Evolutionary conservation across 2,113 vertebrate species (phyloP).

Genomic region (Bettongia penicillata): DNA sequence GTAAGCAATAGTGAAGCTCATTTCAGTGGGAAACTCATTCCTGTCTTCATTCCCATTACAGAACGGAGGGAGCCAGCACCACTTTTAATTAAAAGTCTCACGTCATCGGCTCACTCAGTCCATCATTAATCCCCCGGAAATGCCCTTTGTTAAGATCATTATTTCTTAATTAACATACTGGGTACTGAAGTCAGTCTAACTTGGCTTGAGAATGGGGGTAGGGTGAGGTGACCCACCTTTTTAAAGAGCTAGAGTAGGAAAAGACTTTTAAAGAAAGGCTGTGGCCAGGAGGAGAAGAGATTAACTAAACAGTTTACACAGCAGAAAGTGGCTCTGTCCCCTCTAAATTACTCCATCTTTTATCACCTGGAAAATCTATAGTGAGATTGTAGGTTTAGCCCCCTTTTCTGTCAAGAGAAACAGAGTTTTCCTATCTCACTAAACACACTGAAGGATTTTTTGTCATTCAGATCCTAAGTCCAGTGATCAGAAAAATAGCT

Average conservation of each 20-base stretch:
- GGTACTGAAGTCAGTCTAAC: conserved; percentile 24
- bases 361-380: conserved; percentile 16
- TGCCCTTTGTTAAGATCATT: conserved; percentile 54
- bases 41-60: conserved; percentile 59
- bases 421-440: background rate
- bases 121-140: conserved; percentile 64
- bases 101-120: conserved; percentile 46
- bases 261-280: background rate
- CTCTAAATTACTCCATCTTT: background rate
- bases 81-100: conserved; percentile 76
- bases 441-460: background rate
- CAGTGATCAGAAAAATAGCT: background rate
- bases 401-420: conserved; percentile 28
- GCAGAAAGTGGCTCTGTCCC: background rate
- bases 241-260: conserved; percentile 24
- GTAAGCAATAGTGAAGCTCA: conserved; percentile 46
- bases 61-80: conserved; percentile 57
- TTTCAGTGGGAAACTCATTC: conserved; percentile 58
- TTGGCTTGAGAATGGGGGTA: conserved; percentile 30
- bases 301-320: conserved; percentile 14
- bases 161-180: conserved; percentile 68
- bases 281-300: background rate
- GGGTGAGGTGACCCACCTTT: conserved; percentile 20
- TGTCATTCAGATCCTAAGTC: background rate
- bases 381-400: background rate